These are phyloP conservation scores for Sebastolobus altivelis DNA, from an alignment of 2,797 vertebrate species.

Conservation along the genomic window DNA sequence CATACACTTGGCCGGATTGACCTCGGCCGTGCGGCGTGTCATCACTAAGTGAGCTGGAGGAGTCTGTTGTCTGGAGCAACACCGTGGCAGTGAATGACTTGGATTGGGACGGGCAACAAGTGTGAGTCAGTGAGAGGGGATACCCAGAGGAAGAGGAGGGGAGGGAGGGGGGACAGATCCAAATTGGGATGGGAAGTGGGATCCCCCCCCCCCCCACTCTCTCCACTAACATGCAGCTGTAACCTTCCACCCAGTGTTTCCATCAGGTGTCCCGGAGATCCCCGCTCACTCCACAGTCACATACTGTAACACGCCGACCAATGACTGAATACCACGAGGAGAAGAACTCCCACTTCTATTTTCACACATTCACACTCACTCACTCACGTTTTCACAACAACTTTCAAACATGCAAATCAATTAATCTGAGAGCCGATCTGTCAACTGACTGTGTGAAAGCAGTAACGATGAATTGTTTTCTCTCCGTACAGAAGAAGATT, in stretches of 20 bases:
- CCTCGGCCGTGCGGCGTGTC: constrained; percentile 42
- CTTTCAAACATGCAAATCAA: not conserved
- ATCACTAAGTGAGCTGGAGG: constrained; percentile 18
- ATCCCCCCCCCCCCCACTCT: constrained; percentile 29
- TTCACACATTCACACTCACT: constrained; percentile 4
- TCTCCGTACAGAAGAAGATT: not conserved
- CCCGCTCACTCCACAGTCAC: constrained; percentile 40
- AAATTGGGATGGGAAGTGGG: constrained; percentile 59
- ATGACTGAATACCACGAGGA: constrained; percentile 39
- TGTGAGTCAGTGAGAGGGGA: constrained; percentile 58
- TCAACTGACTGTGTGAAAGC: not conserved
- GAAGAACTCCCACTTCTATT: constrained; percentile 12
- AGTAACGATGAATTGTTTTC: not conserved
- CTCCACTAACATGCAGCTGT: constrained; percentile 50
- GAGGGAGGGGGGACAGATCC: constrained; percentile 5
- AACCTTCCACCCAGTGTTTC: constrained; percentile 70
- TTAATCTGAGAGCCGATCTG: not conserved
- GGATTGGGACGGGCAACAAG: constrained; percentile 8
- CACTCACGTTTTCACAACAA: not conserved
- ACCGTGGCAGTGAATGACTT: not conserved
- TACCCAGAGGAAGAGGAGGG: constrained; percentile 46
- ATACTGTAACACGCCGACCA: constrained; percentile 29
- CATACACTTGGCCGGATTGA: constrained; percentile 41
- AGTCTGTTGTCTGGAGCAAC: not conserved
- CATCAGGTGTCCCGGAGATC: constrained; percentile 72